Conservation (phyloP, 2,113 vertebrate species). For the Cyrtonyx montezumae region DNA sequence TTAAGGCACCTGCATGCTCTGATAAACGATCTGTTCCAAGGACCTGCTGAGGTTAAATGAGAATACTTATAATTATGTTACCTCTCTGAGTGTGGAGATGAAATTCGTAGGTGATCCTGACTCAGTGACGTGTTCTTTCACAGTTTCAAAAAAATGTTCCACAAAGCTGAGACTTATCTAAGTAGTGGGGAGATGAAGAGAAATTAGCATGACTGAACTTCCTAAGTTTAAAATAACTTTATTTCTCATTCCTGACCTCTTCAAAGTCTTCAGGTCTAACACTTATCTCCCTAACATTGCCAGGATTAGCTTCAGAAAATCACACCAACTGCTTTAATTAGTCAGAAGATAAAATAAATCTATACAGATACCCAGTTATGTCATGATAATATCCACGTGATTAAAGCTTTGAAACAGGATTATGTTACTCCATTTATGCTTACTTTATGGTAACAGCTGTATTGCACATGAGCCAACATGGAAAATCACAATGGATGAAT, state of each 20-base stretch:
- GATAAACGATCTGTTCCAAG: not conserved
- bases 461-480: not conserved
- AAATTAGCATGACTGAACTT: not conserved
- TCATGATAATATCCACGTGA: not conserved
- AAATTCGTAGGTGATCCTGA: constrained; percentile 73
- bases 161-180: constrained; percentile 90
- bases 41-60: not conserved
- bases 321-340: not conserved
- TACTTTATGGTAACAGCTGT: not conserved
- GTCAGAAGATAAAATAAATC: not conserved
- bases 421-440: not conserved
- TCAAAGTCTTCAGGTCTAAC: not conserved
- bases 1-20: not conserved
- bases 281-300: not conserved
- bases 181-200: not conserved
- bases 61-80: constrained; percentile 36
- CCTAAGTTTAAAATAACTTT: not conserved
- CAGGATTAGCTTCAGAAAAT: not conserved
- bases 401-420: not conserved
- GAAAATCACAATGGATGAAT: not conserved
- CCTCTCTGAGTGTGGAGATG: constrained; percentile 82
- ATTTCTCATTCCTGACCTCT: not conserved
- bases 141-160: constrained; percentile 78
- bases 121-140: constrained; percentile 76
- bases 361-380: not conserved